phyloP scores from a whole-genome alignment of 2,888 invertebrate genomes.

The Lepidochrysops patricia region DNA sequence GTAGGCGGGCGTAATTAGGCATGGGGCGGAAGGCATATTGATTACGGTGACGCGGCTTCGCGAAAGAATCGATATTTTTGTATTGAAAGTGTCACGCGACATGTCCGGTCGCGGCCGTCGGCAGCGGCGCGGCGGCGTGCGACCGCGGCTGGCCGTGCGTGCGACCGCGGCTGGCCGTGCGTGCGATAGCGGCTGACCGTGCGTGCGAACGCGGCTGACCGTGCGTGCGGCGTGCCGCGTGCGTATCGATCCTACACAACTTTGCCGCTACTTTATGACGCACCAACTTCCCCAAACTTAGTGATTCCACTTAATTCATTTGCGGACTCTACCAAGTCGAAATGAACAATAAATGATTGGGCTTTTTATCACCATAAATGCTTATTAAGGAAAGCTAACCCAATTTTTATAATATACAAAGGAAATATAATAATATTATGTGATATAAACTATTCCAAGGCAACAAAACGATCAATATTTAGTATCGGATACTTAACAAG shows the following conservation, averaged over 20 bases:
- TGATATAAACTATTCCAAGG: neutral
- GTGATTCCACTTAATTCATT: conserved; percentile 30
- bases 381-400: too few relatives aligned
- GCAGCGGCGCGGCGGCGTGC: too few relatives aligned
- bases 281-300: conserved; percentile 51
- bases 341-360: neutral
- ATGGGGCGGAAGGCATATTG: conserved; percentile 72
- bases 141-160: conserved; percentile 52
- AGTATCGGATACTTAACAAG: neutral
- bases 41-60: conserved; percentile 73
- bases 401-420: too few relatives aligned
- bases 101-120: too few relatives aligned
- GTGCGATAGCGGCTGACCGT: neutral
- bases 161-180: conserved; percentile 63
- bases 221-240: conserved; percentile 36
- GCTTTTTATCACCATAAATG: too few relatives aligned
- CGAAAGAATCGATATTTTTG: conserved; percentile 72
- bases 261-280: conserved; percentile 63
- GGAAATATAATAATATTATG: too few relatives aligned
- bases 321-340: neutral
- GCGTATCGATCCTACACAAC: conserved; percentile 59
- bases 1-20: conserved; percentile 71
- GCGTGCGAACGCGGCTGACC: neutral
- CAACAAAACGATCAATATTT: neutral
- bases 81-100: conserved; percentile 71